Base-by-base conservation (phyloP, 53 echinoderm and acorn worm genomes). In the Patiria pectinifera region DNA sequence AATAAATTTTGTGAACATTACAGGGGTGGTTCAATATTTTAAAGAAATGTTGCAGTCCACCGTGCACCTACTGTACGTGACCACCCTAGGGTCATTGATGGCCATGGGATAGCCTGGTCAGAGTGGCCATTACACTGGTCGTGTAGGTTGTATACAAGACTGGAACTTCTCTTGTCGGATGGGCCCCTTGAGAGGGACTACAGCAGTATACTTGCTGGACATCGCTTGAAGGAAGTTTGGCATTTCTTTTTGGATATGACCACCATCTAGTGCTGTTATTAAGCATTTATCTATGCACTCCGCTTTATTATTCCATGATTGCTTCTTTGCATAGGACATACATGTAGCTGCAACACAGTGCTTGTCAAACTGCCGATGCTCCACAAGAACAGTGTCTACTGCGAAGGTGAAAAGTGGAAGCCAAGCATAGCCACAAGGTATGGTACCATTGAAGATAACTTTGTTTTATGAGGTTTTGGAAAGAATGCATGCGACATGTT, bases 261-360 rank as follows among this genome's bases (percentile, higher is more conserved):
- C 1, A 3, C 11, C 11, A n/a, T n/a, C n/a, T 35, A 35, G 74
- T 74, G 24, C 7, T 79, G 46, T 79, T 79, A 79, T 79, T 79
- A 79, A 45, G 79, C 35, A 24, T 45, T 79, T 3, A 79, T 79
- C n/a, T 45, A 79, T 79, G 43, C 74, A 72, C 74, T 72, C 74
- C 1, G 35, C 35, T 35, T 72, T 72, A 72, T 15, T 72, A 15
- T 72, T 72, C 74, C 74, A 72, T 15, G 74, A 72, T 3, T 79
- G 79, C 79, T 79, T 79, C 79, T 79, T 82, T 82, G 83, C 83
- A 82, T 60, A 82, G 59, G 60, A 82, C 22, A 58, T 58, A n/a
- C n/a, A n/a, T n/a, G n/a, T n/a, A 82, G 83, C 59, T 82, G 60
- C 83, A 82, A 82, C 83, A 59, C 58, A n/a, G n/a, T 82, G 14